These are phyloP conservation scores for Thymelicus sylvestris DNA, from an alignment of 2,888 invertebrate genomes.

Conservation along the genomic window DNA sequence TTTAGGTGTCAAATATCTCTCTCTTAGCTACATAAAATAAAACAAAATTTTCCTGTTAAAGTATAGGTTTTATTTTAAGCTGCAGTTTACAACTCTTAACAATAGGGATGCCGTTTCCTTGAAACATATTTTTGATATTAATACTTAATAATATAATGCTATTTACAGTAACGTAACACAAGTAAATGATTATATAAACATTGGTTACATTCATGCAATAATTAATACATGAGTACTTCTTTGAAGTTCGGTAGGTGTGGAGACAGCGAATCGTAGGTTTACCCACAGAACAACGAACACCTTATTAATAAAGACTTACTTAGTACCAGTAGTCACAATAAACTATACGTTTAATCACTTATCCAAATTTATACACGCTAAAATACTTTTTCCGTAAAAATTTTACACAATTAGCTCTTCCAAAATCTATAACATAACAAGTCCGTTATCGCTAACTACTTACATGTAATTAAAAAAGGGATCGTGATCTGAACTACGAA, in stretches of 20 bases:
- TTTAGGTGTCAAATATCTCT: too few relatives aligned
- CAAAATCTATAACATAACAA: slow-evolving; percentile 61
- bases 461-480: slow-evolving; percentile 29
- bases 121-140: slow-evolving; percentile 67
- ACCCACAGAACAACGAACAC: slow-evolving; percentile 48
- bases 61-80: slow-evolving; percentile 77
- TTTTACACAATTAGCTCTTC: slow-evolving; percentile 47
- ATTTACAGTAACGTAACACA: slow-evolving; percentile 39
- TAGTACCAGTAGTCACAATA: slow-evolving; percentile 25
- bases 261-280: slow-evolving; percentile 48
- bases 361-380: slow-evolving; percentile 38
- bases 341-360: slow-evolving; percentile 27
- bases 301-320: slow-evolving; percentile 18
- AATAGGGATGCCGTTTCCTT: slow-evolving; percentile 72
- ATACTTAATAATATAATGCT: slow-evolving; percentile 55
- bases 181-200: slow-evolving; percentile 49
- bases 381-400: slow-evolving; percentile 39
- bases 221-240: slow-evolving; percentile 65
- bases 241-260: slow-evolving; percentile 60
- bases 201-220: slow-evolving; percentile 52
- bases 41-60: slow-evolving; percentile 52
- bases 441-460: slow-evolving; percentile 48
- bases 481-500: slow-evolving; percentile 45
- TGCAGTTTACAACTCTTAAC: slow-evolving; percentile 78
- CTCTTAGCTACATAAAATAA: slow-evolving; percentile 27